These are phyloP conservation scores for Riptortus pedestris DNA, from an alignment of 1,140 invertebrate genomes.

Conservation along the genomic window DNA sequence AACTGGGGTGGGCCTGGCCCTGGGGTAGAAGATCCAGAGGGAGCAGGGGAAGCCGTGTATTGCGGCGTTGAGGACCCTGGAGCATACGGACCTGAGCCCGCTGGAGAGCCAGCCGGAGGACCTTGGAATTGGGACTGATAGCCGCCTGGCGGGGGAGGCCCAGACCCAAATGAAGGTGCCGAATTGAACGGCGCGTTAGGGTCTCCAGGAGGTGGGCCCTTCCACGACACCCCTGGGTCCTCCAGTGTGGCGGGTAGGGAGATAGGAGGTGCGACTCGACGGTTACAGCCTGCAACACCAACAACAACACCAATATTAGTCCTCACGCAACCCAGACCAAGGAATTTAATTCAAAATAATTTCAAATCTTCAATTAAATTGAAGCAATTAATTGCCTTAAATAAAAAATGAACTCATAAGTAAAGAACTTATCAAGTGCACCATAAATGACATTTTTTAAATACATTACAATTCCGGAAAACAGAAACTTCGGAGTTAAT, in stretches of 20 bases:
- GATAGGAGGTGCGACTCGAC: slow-evolving; percentile 45
- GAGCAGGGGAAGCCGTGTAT: slow-evolving; percentile 62
- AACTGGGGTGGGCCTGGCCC: slow-evolving; percentile 51
- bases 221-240: slow-evolving; percentile 55
- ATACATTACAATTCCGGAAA: no score
- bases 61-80: slow-evolving; percentile 61
- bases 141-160: slow-evolving; percentile 46
- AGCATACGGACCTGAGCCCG: slow-evolving; percentile 52
- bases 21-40: slow-evolving; percentile 62
- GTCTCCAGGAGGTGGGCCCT: slow-evolving; percentile 51
- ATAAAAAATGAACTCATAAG: no score
- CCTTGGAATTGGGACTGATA: slow-evolving; percentile 51
- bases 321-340: not conserved
- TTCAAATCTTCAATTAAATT: no score
- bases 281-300: slow-evolving; percentile 48
- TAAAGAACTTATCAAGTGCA: no score
- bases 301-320: slow-evolving; percentile 12
- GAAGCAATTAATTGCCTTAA: no score
- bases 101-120: slow-evolving; percentile 51
- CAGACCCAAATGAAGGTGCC: slow-evolving; percentile 43
- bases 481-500: no score
- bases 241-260: slow-evolving; percentile 56
- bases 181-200: slow-evolving; percentile 48
- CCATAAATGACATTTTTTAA: no score
- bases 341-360: no score